phyloP scores from a whole-genome alignment of 2,797 vertebrate species.

The Cossypha dichroa region DNA sequence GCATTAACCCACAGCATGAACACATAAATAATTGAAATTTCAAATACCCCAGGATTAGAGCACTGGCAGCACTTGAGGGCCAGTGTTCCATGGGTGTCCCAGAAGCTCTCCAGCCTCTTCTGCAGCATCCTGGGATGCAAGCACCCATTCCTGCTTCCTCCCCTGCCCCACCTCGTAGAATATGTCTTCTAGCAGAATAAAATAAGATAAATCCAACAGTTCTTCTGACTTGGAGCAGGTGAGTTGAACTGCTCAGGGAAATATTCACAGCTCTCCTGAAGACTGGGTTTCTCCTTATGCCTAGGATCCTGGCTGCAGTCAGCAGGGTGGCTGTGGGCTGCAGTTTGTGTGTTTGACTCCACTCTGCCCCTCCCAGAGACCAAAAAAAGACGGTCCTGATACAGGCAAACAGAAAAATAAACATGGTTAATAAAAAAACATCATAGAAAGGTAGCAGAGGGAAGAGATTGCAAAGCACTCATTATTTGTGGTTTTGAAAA shows the following conservation, averaged over 20 bases:
- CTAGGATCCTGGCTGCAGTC: fast-evolving
- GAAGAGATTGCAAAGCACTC: background rate
- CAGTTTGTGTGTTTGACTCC: background rate
- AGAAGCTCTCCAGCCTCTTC: background rate
- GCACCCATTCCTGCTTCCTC: background rate
- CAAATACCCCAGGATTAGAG: conserved; percentile 48
- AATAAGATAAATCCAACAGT: background rate
- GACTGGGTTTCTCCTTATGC: background rate
- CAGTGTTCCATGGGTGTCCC: background rate
- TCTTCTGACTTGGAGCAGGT: background rate
- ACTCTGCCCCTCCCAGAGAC: background rate
- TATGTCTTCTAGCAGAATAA: background rate
- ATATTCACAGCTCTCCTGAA: background rate
- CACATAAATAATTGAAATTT: conserved; percentile 76
- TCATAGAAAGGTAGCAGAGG: background rate
- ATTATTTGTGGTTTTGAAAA: background rate
- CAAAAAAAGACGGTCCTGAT: background rate
- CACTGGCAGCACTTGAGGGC: background rate
- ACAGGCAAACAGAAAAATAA: background rate
- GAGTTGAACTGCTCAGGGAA: background rate
- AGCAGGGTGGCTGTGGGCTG: background rate
- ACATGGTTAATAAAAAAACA: background rate
- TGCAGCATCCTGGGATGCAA: background rate
- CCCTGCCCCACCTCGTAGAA: background rate
- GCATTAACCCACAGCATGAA: conserved; percentile 76